Conservation (phyloP, 2,888 invertebrate species). For the Acleris emargana region DNA sequence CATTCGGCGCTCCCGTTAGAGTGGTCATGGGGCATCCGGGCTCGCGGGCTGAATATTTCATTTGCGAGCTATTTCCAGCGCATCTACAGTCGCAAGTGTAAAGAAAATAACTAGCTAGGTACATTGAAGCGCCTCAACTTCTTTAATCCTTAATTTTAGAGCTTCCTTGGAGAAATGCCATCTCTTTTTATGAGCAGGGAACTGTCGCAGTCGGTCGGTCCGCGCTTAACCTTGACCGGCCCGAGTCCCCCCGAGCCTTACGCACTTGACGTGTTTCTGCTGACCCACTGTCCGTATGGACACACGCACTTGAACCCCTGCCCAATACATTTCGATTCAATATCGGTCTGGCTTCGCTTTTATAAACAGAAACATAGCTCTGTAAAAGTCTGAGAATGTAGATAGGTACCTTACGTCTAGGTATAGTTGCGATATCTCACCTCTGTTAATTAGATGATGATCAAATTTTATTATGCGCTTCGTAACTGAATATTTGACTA, state of each 20-base stretch:
- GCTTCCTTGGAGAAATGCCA: neutral
- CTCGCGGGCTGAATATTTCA: slow-evolving; percentile 17
- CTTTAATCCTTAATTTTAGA: neutral
- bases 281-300: slow-evolving; percentile 34
- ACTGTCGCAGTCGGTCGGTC: slow-evolving; percentile 21
- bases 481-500: slow-evolving; percentile 19
- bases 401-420: neutral
- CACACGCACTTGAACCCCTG: slow-evolving; percentile 34
- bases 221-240: slow-evolving; percentile 36
- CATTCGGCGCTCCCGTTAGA: slow-evolving; percentile 7
- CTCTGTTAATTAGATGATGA: slow-evolving; percentile 13
- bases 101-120: neutral
- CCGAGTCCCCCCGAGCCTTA: slow-evolving; percentile 31
- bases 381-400: neutral
- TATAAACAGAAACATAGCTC: neutral
- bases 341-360: neutral
- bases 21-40: slow-evolving; percentile 10
- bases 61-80: neutral
- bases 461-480: neutral
- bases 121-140: neutral
- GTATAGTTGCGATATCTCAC: neutral
- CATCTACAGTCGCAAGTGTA: neutral
- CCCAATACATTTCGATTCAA: neutral
- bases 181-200: slow-evolving; percentile 1
- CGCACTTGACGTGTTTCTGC: slow-evolving; percentile 36